Base-by-base conservation (phyloP, 2,888 invertebrate genomes). In the Pristionchus japonicus region DNA sequence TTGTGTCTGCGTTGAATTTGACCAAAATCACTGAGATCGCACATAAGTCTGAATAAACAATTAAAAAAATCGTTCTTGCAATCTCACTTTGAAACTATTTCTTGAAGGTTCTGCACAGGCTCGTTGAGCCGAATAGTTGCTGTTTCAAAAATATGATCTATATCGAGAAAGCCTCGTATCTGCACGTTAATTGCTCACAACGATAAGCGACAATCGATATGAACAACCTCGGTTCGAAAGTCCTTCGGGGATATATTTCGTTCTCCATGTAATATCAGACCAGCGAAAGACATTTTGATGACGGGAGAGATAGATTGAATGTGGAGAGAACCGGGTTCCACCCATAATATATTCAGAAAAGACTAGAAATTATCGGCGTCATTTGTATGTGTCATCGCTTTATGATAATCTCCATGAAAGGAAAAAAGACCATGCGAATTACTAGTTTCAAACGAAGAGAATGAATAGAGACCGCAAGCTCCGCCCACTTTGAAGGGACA, bases 141-240 rank as follows among this genome's bases (percentile, higher is more conserved):
- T 47, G 88, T 85, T 23, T 90, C 89, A 31, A 93, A 84, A 61
- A 93, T 77, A 88, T 92, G 92, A n/a, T 92, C 89, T 13, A 93
- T 91, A 85, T 93, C 93, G 88, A 92, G 89, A 34, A 89, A 31
- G 4, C 91, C 93, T 7, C 93, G 91, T 57, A 92, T 90, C 88
- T 93, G 88, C 23, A 15, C 27, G 17, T 3, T 47, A 49, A 23
- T 49, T 4, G 27, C 49, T 47, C 47, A 23, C n/a, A 31, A 80
- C 13, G 23, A 47, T 77, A 11, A 34, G 40, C 11, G 7, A 37
- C n/a, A 34, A 40, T 20, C 7, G 37, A 52, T 31, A 49, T 20
- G 31, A 20, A 6, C 4, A 74, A 84, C 83, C 57, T 84, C 83
- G 17, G 31, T 34, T 57, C 34, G 17, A 23, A 84, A 84, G 37